phyloP scores from a whole-genome alignment of 2,113 vertebrate species.

The Pangasianodon hypophthalmus region DNA sequence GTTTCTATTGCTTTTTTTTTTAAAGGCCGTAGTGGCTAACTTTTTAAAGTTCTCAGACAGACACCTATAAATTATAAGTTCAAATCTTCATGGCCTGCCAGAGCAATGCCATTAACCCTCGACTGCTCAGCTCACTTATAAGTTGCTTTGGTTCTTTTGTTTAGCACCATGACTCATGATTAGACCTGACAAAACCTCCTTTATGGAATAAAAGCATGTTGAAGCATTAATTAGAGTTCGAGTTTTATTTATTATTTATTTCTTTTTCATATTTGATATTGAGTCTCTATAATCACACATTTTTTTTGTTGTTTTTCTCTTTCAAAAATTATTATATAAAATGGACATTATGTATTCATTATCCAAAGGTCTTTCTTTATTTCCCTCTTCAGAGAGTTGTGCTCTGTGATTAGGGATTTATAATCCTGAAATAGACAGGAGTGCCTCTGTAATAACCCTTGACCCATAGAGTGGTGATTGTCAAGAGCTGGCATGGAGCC shows the following conservation, averaged over 20 bases:
- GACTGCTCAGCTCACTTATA: background rate
- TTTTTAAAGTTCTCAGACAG: background rate
- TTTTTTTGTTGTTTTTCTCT: background rate
- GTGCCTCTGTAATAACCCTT: constrained; percentile 38
- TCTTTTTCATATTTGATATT: background rate
- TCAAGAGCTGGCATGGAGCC: constrained; percentile 42
- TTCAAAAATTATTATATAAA: background rate
- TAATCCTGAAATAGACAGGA: constrained; percentile 35
- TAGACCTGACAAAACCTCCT: background rate
- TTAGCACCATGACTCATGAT: background rate
- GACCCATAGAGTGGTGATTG: constrained; percentile 34
- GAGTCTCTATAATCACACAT: too few relatives aligned
- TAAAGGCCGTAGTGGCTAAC: background rate
- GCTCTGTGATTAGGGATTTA: constrained; percentile 35
- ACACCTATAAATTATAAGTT: background rate
- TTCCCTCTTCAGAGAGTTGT: background rate
- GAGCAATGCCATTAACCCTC: background rate
- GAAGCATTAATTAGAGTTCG: background rate
- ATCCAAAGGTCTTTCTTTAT: background rate
- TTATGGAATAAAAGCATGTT: background rate
- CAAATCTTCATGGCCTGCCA: background rate
- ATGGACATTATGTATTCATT: background rate
- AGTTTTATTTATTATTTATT: too few relatives aligned
- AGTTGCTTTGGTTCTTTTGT: background rate
- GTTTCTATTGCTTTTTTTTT: background rate